These are phyloP conservation scores for Coturnix japonica DNA, from an alignment of 2,113 vertebrate genomes.

Conservation along the genomic window DNA sequence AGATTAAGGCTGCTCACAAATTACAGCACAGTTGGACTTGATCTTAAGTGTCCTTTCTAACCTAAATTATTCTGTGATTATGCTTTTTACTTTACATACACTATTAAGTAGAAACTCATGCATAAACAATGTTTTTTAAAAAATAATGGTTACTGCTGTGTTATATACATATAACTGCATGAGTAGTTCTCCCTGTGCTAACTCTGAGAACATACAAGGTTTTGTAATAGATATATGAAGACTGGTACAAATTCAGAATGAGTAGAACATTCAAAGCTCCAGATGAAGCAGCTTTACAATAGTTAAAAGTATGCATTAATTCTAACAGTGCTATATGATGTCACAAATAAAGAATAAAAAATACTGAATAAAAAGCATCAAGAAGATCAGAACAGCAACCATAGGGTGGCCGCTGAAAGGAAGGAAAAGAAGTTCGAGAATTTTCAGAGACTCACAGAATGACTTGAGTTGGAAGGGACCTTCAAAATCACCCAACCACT, in stretches of 20 bases:
- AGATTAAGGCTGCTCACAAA: background rate
- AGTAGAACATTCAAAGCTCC: background rate
- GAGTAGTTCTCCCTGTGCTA: conserved; percentile 61
- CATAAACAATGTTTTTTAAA: accelerated
- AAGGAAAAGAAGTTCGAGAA: background rate
- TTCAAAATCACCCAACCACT: background rate
- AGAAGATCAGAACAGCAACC: background rate
- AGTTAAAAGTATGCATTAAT: background rate
- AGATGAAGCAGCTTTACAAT: background rate
- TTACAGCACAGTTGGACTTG: background rate
- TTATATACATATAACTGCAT: background rate
- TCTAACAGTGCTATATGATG: background rate
- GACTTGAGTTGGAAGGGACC: background rate
- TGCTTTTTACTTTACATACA: background rate
- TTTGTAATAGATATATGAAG: background rate
- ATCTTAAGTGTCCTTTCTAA: background rate
- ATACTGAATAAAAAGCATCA: background rate
- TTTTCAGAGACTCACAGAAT: background rate
- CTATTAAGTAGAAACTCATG: background rate
- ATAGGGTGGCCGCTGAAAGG: background rate
- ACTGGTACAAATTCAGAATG: background rate
- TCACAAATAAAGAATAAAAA: background rate
- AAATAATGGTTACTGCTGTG: background rate
- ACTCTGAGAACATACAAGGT: background rate
- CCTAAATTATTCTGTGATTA: background rate